Evolutionary conservation across 2,888 invertebrate genomes (phyloP).

Genomic region (Sarcophaga carnaria): DNA sequence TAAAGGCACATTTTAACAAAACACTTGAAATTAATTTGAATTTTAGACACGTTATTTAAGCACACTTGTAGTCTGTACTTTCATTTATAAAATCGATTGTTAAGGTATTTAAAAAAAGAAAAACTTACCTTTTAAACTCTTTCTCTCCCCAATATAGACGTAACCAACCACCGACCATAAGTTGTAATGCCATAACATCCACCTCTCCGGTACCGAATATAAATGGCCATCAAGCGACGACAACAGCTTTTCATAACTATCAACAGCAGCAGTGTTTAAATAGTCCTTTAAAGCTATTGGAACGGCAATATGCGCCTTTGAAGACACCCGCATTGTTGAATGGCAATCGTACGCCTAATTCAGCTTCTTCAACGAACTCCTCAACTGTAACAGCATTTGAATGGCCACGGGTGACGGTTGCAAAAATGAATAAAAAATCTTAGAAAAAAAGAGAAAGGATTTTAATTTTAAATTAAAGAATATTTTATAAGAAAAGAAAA

Average conservation of each 20-base stretch:
- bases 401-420: conserved; percentile 58
- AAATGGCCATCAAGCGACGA: neutral
- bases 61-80: conserved; percentile 13
- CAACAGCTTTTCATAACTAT: conserved; percentile 5
- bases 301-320: conserved; percentile 66
- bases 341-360: conserved; percentile 58
- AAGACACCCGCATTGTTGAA: conserved; percentile 73
- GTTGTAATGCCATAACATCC: conserved; percentile 63
- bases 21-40: neutral
- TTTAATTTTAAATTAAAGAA: neutral
- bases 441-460: conserved; percentile 21
- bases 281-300: conserved; percentile 70
- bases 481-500: conserved; percentile 9
- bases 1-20: neutral
- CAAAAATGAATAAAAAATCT: conserved; percentile 31
- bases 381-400: conserved; percentile 65
- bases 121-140: too few relatives aligned
- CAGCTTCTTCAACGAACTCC: conserved; percentile 53
- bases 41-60: neutral
- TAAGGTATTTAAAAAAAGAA: too few relatives aligned
- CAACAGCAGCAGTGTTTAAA: conserved; percentile 70
- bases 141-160: conserved; percentile 56
- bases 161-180: conserved; percentile 68
- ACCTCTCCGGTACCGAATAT: conserved; percentile 47
- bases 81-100: neutral